Percentiles rank a stretch among this genome's conserved stretches.
phyloP scores from a whole-genome alignment of 2,797 vertebrate genomes.

The Lacerta agilis region DNA sequence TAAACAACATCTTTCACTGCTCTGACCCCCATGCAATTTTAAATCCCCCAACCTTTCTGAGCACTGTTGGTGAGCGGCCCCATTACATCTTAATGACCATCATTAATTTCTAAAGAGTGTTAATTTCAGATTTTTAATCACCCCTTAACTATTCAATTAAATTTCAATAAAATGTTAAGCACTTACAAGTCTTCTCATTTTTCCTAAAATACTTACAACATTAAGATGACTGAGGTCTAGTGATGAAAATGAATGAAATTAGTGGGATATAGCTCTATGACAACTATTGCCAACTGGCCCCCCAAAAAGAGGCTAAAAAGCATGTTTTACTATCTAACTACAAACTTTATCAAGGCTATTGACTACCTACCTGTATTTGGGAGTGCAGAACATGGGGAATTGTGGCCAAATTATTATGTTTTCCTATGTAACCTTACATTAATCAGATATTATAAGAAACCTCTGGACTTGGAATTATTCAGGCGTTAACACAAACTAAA shows the following conservation, averaged over 20 bases:
- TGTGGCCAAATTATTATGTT: slow-evolving; percentile 2
- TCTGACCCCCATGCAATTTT: slow-evolving; percentile 88
- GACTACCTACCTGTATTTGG: slow-evolving; percentile 22
- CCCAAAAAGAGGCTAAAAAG: slow-evolving; percentile 54
- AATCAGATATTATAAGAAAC: slow-evolving; percentile 28
- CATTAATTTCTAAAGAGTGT: slow-evolving; percentile 91
- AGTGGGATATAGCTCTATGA: slow-evolving; percentile 70
- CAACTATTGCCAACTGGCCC: slow-evolving; percentile 68
- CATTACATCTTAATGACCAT: slow-evolving; percentile 96
- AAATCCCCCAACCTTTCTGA: slow-evolving; percentile 90
- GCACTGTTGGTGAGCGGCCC: slow-evolving; percentile 86
- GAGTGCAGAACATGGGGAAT: not conserved
- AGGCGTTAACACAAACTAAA: slow-evolving; percentile 2
- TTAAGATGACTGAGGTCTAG: slow-evolving; percentile 82
- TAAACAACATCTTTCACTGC: slow-evolving; percentile 86
- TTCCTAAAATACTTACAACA: slow-evolving; percentile 86
- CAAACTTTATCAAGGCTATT: slow-evolving; percentile 39
- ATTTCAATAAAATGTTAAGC: slow-evolving; percentile 91
- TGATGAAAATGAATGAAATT: slow-evolving; percentile 79
- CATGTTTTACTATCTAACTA: slow-evolving; percentile 46
- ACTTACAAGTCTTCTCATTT: slow-evolving; percentile 87
- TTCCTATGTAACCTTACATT: slow-evolving; percentile 11
- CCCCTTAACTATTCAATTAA: slow-evolving; percentile 92
- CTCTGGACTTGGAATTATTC: slow-evolving; percentile 41
- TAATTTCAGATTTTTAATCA: slow-evolving; percentile 92